Evolutionary conservation across 2,113 vertebrate species (phyloP).

Genomic region (Rhinolophus sinicus): DNA sequence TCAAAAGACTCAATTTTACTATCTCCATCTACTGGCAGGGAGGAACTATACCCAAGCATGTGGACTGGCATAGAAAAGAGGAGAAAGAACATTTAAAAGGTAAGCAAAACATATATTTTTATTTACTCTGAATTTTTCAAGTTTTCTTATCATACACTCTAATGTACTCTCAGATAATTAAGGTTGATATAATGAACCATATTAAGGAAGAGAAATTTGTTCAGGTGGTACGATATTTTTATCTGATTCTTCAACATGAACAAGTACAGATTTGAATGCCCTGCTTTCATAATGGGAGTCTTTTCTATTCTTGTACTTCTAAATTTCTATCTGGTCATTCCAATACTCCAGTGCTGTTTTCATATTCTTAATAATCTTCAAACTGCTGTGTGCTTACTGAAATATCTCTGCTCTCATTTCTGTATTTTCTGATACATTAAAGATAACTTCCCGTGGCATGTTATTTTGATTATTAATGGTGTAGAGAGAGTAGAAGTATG

Average conservation of each 20-base stretch:
- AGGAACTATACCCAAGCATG: slow-evolving; percentile 79
- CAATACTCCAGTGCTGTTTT: not conserved
- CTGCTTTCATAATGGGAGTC: not conserved
- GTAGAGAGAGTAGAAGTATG: not conserved
- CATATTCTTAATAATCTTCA: not conserved
- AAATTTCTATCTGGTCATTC: not conserved
- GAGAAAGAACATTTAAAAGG: slow-evolving; percentile 83
- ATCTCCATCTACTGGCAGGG: slow-evolving; percentile 83
- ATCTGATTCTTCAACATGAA: not conserved
- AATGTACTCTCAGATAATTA: not conserved
- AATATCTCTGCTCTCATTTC: not conserved
- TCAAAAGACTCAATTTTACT: slow-evolving; percentile 82
- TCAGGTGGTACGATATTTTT: not conserved
- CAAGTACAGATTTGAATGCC: not conserved
- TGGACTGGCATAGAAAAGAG: slow-evolving; percentile 84
- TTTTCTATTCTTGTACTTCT: not conserved
- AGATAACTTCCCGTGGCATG: not conserved
- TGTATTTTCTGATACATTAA: not conserved
- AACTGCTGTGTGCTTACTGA: not conserved
- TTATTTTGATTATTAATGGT: not conserved
- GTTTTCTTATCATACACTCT: slow-evolving; percentile 22
- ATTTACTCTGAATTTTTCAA: slow-evolving; percentile 62
- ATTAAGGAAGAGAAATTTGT: not conserved
- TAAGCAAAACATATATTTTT: slow-evolving; percentile 72
- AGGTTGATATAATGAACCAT: not conserved